Evolutionary conservation across 2,888 invertebrate species (phyloP), one percentile per base, ranked within the genome.

Genomic region (Horisme vitalbata): DNA sequence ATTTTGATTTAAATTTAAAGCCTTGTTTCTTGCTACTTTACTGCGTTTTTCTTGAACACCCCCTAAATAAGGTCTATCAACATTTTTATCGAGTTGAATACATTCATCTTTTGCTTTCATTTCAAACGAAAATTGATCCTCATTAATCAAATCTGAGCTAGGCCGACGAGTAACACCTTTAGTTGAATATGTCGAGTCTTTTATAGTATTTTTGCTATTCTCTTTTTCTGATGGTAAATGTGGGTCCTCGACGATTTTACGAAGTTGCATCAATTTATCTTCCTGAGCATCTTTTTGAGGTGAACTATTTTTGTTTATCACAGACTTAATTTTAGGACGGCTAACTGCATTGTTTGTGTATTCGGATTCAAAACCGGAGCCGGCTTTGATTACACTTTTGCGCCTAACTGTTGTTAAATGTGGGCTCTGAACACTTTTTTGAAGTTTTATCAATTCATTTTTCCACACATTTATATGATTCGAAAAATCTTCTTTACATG

Each of bases 401-500:
- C 37, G 15, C 23, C 37, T 24, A 4, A 26, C 7, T 12, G 12
- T 28, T 3, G 26, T 31, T 1, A 44, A 21, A 18, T 39, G 9
- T 23, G 39, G 39, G 14, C 31, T 44, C 7, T 31, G 26, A 2
- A 39, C 23, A 36, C 20, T 34, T 23, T 31, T 49, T 20, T 49
- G 43, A 11, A 49, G 39, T 30, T 35, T 21, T 15, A 31, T 11
- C 27, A 44, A 15, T 35, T 44, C 35, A 6, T 39, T 27, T 44
- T 35, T 34, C 49, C 49, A 49, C 0, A 14, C 24, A 6, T 32
- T 26, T 15, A 49, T 35, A 32, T 49, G 14, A 27, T 11, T 35
- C 2, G 21, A 26, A 31, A 23, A 35, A 11, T 3, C 8, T 3
- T 23, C 23, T 23, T 8, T 23, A 23, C n/a, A n/a, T 3, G 8